A percentile compares a stretch with the other conserved stretches of the same genome.
phyloP scores from a whole-genome alignment of 2,797 vertebrate genomes.

The Betta splendens region DNA sequence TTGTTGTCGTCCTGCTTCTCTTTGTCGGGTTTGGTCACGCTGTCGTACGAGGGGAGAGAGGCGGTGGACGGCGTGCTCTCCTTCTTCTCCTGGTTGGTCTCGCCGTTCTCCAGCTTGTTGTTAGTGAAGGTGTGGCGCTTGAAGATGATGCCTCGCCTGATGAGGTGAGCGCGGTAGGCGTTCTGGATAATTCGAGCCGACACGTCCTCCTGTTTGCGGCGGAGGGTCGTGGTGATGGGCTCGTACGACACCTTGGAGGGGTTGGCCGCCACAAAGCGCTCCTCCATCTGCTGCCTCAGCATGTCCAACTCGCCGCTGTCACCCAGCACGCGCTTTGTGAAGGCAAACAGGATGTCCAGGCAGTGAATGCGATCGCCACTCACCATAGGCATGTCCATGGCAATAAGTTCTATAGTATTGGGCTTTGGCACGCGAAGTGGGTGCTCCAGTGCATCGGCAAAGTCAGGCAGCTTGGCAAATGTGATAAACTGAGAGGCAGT shows the following conservation, averaged over 20 bases:
- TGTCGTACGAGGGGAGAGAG: slow-evolving; percentile 97
- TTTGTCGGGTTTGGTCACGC: slow-evolving; percentile 98
- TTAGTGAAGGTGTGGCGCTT: slow-evolving; percentile 81
- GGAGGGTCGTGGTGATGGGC: slow-evolving; percentile 98
- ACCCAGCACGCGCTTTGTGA: slow-evolving; percentile 98
- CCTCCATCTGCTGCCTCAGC: slow-evolving; percentile 98
- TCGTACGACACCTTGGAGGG: slow-evolving; percentile 99
- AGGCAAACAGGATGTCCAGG: slow-evolving; percentile 98
- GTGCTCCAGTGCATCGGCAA: slow-evolving; percentile 95
- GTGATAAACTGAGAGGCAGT: slow-evolving; percentile 98
- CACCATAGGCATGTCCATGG: slow-evolving; percentile 99
- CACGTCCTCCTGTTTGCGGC: slow-evolving; percentile 96
- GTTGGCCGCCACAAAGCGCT: slow-evolving; percentile 97
- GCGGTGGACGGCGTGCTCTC: slow-evolving; percentile 98
- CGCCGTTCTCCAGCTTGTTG: slow-evolving; percentile 92
- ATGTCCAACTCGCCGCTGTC: slow-evolving; percentile 98
- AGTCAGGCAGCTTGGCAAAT: slow-evolving; percentile 95
- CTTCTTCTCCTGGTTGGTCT: slow-evolving; percentile 92
- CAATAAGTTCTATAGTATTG: slow-evolving; percentile 98
- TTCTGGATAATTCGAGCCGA: slow-evolving; percentile 94
- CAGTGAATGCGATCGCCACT: slow-evolving; percentile 99
- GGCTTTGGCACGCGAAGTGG: slow-evolving; percentile 96
- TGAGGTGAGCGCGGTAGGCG: slow-evolving; percentile 90
- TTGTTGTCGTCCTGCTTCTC: slow-evolving; percentile 94
- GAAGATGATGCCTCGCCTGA: slow-evolving; percentile 89